Percentiles rank a stretch among this genome's conserved stretches.
Conservation (phyloP, 2,888 invertebrate species). For the Drosophila multiciliata region DNA sequence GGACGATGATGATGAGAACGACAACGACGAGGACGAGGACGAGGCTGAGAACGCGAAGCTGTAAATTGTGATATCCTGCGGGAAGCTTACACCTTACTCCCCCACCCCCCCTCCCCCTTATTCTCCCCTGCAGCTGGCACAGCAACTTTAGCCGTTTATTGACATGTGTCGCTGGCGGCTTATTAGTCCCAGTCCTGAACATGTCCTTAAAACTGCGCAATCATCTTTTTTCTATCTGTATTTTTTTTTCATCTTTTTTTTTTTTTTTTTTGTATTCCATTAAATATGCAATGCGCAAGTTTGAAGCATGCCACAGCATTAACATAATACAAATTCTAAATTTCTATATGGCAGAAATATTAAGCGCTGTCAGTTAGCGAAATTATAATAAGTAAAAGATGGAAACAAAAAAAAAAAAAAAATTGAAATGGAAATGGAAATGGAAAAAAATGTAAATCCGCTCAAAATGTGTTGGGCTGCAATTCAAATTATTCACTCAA, state of each 20-base stretch:
- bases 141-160: constrained; percentile 64
- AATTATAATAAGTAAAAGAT: constrained; percentile 52
- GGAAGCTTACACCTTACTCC: constrained; percentile 16
- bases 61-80: constrained; percentile 39
- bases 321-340: constrained; percentile 57
- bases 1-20: constrained; percentile 49
- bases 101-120: too few species aligned
- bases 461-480: constrained; percentile 42
- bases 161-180: constrained; percentile 68
- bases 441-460: constrained; percentile 64
- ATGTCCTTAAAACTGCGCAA: constrained; percentile 16
- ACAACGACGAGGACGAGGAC: neutral
- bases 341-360: constrained; percentile 14
- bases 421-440: neutral
- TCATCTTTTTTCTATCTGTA: constrained; percentile 1
- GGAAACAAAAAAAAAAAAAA: constrained; percentile 16
- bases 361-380: constrained; percentile 59
- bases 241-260: neutral
- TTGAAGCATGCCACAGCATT: constrained; percentile 56
- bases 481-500: constrained; percentile 80
- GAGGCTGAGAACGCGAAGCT: neutral
- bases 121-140: constrained; percentile 32
- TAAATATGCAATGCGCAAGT: constrained; percentile 61
- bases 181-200: constrained; percentile 32
- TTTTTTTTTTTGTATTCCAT: constrained; percentile 35